Percentiles rank a stretch among this genome's conserved stretches.
phyloP scores from a whole-genome alignment of 30 jellyfish, hydroid and myxozoan species.

The Hydractinia symbiolongicarpus region DNA sequence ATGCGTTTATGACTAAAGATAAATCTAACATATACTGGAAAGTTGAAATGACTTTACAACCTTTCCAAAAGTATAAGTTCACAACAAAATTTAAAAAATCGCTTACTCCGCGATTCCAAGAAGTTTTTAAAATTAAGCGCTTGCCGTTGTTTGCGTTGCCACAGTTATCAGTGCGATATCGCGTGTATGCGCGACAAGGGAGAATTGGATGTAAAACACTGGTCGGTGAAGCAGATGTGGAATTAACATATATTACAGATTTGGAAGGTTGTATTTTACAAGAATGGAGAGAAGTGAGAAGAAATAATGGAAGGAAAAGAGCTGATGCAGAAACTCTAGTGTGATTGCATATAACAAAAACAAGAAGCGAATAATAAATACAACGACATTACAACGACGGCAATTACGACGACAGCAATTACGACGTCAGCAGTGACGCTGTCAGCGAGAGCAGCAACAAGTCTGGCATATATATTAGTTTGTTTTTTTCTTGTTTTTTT shows the following conservation, averaged over 20 bases:
- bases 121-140: slow-evolving; percentile 53
- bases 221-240: slow-evolving; percentile 59
- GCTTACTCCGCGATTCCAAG: slow-evolving; percentile 59
- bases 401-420: too few species aligned
- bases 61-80: slow-evolving; percentile 65
- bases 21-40: slow-evolving; percentile 65
- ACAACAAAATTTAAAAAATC: slow-evolving; percentile 62
- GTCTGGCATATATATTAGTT: too few species aligned
- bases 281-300: too few species aligned
- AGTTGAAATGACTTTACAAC: slow-evolving; percentile 59
- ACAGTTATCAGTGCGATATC: slow-evolving; percentile 48
- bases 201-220: slow-evolving; percentile 61
- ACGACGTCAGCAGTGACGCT: too few species aligned
- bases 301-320: too few species aligned
- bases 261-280: slow-evolving; percentile 8
- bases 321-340: too few species aligned
- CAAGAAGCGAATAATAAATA: too few species aligned
- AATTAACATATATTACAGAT: slow-evolving; percentile 32
- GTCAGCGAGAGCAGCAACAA: too few species aligned
- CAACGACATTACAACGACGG: too few species aligned
- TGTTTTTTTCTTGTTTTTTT: too few species aligned
- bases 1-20: slow-evolving; percentile 46
- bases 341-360: too few species aligned
- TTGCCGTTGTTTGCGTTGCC: slow-evolving; percentile 59
- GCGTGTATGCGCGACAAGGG: slow-evolving; percentile 68